Conservation (phyloP, 2,797 vertebrate species). For the Sus cebifrons region DNA sequence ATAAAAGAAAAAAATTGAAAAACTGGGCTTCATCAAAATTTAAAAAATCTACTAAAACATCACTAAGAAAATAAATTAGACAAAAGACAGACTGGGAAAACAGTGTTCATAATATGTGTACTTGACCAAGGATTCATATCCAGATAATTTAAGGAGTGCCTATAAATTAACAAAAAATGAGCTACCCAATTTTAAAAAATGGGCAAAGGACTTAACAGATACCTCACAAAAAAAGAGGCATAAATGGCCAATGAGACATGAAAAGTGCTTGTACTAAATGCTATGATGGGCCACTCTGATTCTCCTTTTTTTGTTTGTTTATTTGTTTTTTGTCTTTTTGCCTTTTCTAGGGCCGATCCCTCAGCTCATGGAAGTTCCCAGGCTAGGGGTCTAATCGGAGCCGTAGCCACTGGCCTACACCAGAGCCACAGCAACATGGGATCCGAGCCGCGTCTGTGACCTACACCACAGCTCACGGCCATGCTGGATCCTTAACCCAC, state of each 20-base stretch:
- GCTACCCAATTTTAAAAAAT: neutral
- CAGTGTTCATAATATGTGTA: neutral
- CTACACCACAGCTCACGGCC: no score
- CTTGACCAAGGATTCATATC: slow-evolving; percentile 9
- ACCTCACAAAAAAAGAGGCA: neutral
- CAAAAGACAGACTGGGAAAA: neutral
- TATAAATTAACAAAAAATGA: slow-evolving; percentile 10
- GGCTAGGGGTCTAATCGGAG: no score
- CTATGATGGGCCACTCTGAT: neutral
- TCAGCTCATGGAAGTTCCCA: no score
- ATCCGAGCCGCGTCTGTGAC: no score
- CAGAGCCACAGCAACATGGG: no score
- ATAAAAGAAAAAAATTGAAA: neutral
- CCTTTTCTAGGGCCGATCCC: no score
- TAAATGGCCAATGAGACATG: neutral
- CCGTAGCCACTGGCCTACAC: no score
- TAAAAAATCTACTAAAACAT: neutral
- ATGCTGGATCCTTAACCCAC: no score
- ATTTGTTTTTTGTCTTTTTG: no score
- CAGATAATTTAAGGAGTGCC: neutral
- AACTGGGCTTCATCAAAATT: slow-evolving; percentile 14
- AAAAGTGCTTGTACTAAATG: slow-evolving; percentile 15
- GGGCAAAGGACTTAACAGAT: neutral
- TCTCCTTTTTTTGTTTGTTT: no score
- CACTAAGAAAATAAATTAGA: slow-evolving; percentile 4